Evolutionary conservation across 2,888 invertebrate genomes (phyloP), one percentile per base, ranked within the genome.

Genomic region (Ichneumon xanthorius): DNA sequence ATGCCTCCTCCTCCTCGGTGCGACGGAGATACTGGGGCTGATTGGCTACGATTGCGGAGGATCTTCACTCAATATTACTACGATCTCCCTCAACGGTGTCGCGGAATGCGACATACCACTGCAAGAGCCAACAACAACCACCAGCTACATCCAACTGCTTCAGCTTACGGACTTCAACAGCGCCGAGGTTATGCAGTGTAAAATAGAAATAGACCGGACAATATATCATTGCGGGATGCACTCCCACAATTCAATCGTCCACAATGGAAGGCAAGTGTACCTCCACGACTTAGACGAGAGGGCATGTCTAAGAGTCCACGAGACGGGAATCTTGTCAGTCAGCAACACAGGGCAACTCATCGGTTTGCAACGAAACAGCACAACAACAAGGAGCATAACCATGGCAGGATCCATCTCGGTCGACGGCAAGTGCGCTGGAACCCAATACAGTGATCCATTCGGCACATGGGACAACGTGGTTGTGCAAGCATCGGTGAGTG

Each of bases 401-500:
- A n/a, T 86, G 0, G 84, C 82, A 0, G 85, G 85, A 0, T 30
- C 37, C 1, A 16, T 67, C 0, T 40, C 19, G 0, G 3, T 26
- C 0, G 80, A 87, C 1, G 88, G 88, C 9, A 50, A 9, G 0
- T 89, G 88, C 30, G 9, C 50, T 0, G 88, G 88, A 4, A 83
- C 80, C 0, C 72, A 84, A 7, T 88, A 88, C 58, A 80, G 86
- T 14, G 89, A 89, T 16, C 82, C 76, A 0, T 87, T 85, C 22
- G 86, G 87, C 14, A 76, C 61, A 0, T 89, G 86, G 82, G 80
- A 83, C 2, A 79, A 84, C 9, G 86, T 85, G 0, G 72, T 87
- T 4, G 87, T 88, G 2, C 82, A 85, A 37, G 63, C 80, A 0
- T 30, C 68, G 0, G 73, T 86, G 1, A 80, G 63, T 9, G 58